Evolutionary conservation across 2,888 invertebrate species (phyloP).

Genomic region (Coelogynopora nodosa): DNA sequence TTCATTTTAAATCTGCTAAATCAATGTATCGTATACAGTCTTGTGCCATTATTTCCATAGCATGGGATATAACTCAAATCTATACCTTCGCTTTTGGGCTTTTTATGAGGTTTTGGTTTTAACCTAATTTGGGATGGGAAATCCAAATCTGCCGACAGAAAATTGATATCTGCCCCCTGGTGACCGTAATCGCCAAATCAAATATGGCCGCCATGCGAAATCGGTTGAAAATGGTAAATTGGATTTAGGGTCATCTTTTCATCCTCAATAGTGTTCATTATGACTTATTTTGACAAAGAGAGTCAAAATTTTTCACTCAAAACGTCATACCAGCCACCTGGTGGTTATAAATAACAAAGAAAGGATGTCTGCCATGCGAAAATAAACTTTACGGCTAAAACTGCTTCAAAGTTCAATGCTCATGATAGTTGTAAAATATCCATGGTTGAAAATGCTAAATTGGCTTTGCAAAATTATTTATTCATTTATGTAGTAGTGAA

Average conservation of each 20-base stretch:
- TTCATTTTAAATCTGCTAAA: too few relatives aligned
- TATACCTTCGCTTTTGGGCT: conserved; percentile 5
- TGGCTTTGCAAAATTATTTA: background rate
- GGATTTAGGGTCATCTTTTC: background rate
- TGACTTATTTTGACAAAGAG: conserved; percentile 17
- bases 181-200: conserved; percentile 24
- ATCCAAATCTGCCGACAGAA: conserved; percentile 12
- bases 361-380: too few relatives aligned
- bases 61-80: too few relatives aligned
- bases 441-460: background rate
- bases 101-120: background rate
- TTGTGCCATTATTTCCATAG: too few relatives aligned
- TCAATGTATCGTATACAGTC: too few relatives aligned
- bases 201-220: background rate
- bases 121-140: background rate
- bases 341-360: too few relatives aligned
- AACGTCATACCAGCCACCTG: conserved; percentile 12
- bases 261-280: conserved; percentile 15
- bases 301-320: background rate
- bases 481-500: background rate
- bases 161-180: conserved; percentile 5
- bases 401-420: too few relatives aligned
- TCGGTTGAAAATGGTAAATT: conserved; percentile 18
- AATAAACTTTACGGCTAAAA: too few relatives aligned
- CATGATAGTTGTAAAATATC: too few relatives aligned